These are phyloP conservation scores for Paralinhomoeus sp. DNA, from an alignment of 2,888 invertebrate species.

Conservation along the genomic window DNA sequence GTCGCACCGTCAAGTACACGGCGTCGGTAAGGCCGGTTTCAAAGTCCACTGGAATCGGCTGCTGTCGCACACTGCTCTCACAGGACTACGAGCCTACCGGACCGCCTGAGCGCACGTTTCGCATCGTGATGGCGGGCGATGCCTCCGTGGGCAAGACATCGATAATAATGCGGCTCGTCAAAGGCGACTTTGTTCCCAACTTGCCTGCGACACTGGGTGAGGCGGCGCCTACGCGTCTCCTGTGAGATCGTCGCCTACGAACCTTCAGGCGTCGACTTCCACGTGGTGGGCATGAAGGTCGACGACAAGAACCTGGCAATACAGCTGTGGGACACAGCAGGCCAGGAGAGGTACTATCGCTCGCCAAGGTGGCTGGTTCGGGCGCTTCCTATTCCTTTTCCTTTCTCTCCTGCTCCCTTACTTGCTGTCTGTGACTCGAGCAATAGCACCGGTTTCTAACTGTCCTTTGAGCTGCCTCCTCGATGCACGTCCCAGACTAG, in stretches of 20 bases:
- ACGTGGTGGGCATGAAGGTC: conserved; percentile 35
- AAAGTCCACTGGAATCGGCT: no score
- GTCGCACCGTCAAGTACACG: no score
- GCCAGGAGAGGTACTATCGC: conserved; percentile 31
- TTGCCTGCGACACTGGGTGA: conserved; percentile 38
- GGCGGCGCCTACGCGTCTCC: no score
- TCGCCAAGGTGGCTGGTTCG: no score
- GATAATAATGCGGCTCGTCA: conserved; percentile 38
- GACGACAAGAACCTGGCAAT: conserved; percentile 33
- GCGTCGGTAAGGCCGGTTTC: no score
- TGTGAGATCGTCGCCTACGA: not conserved
- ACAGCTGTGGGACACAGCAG: conserved; percentile 40
- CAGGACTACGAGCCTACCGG: conserved; percentile 2
- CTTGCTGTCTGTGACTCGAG: no score
- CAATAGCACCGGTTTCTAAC: no score
- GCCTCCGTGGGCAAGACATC: conserved; percentile 41
- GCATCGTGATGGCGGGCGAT: conserved; percentile 40
- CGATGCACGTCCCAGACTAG: not conserved
- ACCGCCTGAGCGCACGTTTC: conserved; percentile 37
- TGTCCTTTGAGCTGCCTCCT: no score
- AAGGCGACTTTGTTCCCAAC: conserved; percentile 35
- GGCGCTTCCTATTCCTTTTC: no score
- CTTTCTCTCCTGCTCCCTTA: no score
- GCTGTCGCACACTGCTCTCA: no score
- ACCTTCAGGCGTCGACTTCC: conserved; percentile 35